Percentiles rank a stretch among this genome's conserved stretches.
Conservation (phyloP, 2,113 vertebrate species). For the Otus sunia region DNA sequence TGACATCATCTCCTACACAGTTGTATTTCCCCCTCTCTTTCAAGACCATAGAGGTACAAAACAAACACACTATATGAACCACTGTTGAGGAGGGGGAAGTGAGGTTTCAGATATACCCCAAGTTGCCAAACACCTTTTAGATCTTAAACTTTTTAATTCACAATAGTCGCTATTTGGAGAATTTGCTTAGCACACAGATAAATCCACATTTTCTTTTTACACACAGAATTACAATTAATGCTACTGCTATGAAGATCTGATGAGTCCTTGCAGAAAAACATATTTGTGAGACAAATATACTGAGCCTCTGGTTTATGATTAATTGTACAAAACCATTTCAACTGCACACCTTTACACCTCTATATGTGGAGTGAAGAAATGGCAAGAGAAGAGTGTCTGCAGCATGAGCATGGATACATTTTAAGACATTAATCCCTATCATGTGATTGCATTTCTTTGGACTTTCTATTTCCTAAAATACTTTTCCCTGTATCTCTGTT, state of each 20-base stretch:
- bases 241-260: neutral
- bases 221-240: neutral
- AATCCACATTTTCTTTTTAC: neutral
- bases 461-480: neutral
- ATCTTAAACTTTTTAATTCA: neutral
- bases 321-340: neutral
- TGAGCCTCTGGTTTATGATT: neutral
- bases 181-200: neutral
- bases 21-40: conserved; percentile 35
- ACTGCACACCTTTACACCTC: neutral
- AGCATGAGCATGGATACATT: neutral
- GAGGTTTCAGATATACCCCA: neutral
- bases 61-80: neutral
- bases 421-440: neutral
- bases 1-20: conserved; percentile 58
- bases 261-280: neutral
- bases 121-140: neutral
- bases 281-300: neutral
- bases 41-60: neutral
- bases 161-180: neutral
- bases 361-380: neutral
- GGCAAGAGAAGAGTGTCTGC: neutral
- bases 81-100: neutral
- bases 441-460: neutral
- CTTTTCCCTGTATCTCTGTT: neutral